phyloP scores from a whole-genome alignment of 2,888 invertebrate species.

The Digitonthophagus gazella region DNA sequence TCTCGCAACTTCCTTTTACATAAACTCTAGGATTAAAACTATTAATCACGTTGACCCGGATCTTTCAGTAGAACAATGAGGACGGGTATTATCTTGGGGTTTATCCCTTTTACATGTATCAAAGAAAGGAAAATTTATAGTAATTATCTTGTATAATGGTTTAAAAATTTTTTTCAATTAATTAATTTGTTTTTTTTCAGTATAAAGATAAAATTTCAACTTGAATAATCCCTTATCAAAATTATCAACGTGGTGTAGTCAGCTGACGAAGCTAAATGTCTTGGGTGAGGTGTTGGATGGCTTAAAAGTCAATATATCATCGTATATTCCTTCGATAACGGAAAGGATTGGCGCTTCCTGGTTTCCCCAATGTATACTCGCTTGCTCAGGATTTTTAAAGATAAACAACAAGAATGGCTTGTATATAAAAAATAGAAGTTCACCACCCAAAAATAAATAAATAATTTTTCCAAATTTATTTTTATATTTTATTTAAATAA shows the following conservation, averaged over 20 bases:
- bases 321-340: not conserved
- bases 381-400: not conserved
- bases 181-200: too few relatives aligned
- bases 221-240: too few relatives aligned
- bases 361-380: not conserved
- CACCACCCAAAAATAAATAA: too few relatives aligned
- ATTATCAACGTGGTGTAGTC: not conserved
- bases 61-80: slow-evolving; percentile 11
- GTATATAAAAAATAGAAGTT: too few relatives aligned
- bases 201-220: too few relatives aligned
- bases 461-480: too few relatives aligned
- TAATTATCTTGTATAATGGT: not conserved
- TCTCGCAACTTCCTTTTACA: not conserved
- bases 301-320: not conserved
- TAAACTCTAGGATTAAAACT: not conserved
- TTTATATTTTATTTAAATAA: too few relatives aligned
- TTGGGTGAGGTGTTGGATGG: not conserved
- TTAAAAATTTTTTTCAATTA: too few relatives aligned
- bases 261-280: not conserved
- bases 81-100: slow-evolving; percentile 10
- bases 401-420: not conserved
- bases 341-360: not conserved
- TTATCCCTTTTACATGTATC: not conserved
- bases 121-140: too few relatives aligned
- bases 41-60: slow-evolving; percentile 10